Evolutionary conservation across 2,797 vertebrate species (phyloP).

Genomic region (Pseudochromis fuscus): DNA sequence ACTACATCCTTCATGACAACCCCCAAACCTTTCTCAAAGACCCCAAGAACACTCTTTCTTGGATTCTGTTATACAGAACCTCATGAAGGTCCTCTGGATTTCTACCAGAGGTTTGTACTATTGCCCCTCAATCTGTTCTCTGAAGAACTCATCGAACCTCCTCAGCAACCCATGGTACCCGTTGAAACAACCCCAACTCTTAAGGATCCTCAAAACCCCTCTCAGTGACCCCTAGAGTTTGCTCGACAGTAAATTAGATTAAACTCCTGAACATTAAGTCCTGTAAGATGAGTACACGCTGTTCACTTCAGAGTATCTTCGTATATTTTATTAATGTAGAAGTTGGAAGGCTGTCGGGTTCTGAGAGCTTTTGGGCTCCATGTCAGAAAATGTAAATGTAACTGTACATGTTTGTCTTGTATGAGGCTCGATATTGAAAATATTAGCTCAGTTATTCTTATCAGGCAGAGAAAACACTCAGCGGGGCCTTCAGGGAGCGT

Average conservation of each 20-base stretch:
- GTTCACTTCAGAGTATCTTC: background rate
- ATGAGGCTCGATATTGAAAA: slow-evolving; percentile 46
- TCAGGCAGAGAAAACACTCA: slow-evolving; percentile 49
- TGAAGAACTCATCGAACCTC: too few relatives aligned
- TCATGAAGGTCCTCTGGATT: too few relatives aligned
- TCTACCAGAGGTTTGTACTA: too few relatives aligned
- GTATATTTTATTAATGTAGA: slow-evolving; percentile 1
- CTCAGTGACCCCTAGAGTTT: background rate
- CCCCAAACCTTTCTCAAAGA: too few relatives aligned
- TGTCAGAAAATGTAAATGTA: slow-evolving; percentile 52
- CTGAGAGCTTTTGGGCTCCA: slow-evolving; percentile 2
- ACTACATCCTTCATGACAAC: background rate
- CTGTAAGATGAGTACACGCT: background rate
- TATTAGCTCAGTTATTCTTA: slow-evolving; percentile 52
- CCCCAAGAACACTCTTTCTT: too few relatives aligned
- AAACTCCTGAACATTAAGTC: slow-evolving; percentile 12
- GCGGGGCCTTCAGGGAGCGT: slow-evolving; percentile 49
- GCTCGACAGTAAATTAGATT: slow-evolving; percentile 32
- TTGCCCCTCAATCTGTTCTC: too few relatives aligned
- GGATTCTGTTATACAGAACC: too few relatives aligned
- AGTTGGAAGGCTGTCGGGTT: slow-evolving; percentile 11
- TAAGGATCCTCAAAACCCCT: background rate
- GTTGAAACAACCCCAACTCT: background rate
- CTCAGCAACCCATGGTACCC: too few relatives aligned
- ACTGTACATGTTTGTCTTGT: slow-evolving; percentile 56